A percentile compares a stretch with the other conserved stretches of the same genome.
Evolutionary conservation across 2,113 vertebrate genomes (phyloP).

Genomic region (Crotalus horridus): DNA sequence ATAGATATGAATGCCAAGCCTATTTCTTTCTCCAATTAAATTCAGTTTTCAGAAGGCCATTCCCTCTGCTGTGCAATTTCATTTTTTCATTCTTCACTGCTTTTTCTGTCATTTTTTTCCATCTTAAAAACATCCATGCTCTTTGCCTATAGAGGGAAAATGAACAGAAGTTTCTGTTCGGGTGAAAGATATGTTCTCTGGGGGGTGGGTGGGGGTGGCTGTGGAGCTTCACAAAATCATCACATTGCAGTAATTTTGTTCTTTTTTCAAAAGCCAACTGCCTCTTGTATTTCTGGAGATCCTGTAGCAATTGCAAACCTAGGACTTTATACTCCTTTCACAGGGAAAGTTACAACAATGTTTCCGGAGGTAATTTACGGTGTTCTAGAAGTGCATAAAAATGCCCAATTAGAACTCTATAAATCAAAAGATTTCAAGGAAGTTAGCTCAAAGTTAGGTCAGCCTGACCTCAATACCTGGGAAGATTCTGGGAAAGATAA

Average conservation of each 20-base stretch:
- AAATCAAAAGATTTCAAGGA: too few relatives aligned
- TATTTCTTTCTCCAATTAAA: background rate
- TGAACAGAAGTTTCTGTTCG: background rate
- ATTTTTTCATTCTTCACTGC: background rate
- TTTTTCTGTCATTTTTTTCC: background rate
- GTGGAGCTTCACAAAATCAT: fast-evolving
- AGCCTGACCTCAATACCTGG: too few relatives aligned
- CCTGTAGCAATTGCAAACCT: background rate
- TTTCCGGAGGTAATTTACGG: background rate
- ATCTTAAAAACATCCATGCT: background rate
- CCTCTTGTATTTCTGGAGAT: background rate
- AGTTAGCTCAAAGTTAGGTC: too few relatives aligned
- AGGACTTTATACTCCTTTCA: background rate
- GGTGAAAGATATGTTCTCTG: too few relatives aligned
- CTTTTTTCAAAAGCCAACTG: slow-evolving; percentile 19
- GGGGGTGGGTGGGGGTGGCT: background rate
- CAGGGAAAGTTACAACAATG: background rate
- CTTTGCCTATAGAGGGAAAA: background rate
- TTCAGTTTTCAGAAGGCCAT: background rate
- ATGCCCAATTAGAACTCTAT: too few relatives aligned
- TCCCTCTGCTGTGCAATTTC: background rate
- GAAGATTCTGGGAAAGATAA: too few relatives aligned
- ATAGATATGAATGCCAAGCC: background rate
- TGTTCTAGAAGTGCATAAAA: too few relatives aligned
- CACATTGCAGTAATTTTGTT: slow-evolving; percentile 26